A percentile compares a stretch with the other conserved stretches of the same genome.
Conservation (phyloP, 2,113 vertebrate genomes). For the Protomyctophum bolini region DNA sequence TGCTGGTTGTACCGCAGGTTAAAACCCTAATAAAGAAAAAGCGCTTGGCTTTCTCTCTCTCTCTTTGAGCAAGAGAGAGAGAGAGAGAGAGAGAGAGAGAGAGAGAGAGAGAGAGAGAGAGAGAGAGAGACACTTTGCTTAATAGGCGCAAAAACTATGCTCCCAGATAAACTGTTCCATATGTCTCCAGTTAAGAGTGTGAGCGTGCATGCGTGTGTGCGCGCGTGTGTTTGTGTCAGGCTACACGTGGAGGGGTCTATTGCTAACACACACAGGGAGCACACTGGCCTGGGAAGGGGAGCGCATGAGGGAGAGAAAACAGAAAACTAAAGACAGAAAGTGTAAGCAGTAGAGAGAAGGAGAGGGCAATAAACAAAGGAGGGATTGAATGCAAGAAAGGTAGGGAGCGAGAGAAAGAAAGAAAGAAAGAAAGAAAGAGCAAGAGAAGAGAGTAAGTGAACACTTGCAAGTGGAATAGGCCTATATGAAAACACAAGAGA, state of each 20-base stretch:
- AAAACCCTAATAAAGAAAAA: slow-evolving; percentile 56
- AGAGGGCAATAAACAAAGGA: background rate
- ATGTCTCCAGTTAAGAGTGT: slow-evolving; percentile 49
- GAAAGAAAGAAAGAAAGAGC: background rate
- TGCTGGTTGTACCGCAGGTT: slow-evolving; percentile 43
- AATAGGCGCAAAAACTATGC: slow-evolving; percentile 65
- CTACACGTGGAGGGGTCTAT: slow-evolving; percentile 1
- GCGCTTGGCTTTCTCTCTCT: slow-evolving; percentile 50
- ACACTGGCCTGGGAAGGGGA: slow-evolving; percentile 6
- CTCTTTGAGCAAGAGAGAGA: slow-evolving; percentile 19
- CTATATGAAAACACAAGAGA: background rate
- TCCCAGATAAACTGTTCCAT: slow-evolving; percentile 76
- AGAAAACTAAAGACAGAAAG: slow-evolving; percentile 15
- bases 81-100: slow-evolving; percentile 54
- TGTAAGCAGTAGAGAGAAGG: slow-evolving; percentile 17
- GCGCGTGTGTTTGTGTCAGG: background rate
- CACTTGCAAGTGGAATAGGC: background rate
- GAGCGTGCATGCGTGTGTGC: background rate
- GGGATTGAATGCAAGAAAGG: background rate
- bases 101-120: slow-evolving; percentile 56
- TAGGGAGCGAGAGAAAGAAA: too few species aligned
- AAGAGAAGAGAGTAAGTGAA: slow-evolving; percentile 12
- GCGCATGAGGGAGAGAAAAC: background rate
- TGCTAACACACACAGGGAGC: slow-evolving; percentile 22
- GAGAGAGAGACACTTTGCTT: slow-evolving; percentile 61